phyloP scores from a whole-genome alignment of 2,888 invertebrate genomes.

The Pterostichus niger region DNA sequence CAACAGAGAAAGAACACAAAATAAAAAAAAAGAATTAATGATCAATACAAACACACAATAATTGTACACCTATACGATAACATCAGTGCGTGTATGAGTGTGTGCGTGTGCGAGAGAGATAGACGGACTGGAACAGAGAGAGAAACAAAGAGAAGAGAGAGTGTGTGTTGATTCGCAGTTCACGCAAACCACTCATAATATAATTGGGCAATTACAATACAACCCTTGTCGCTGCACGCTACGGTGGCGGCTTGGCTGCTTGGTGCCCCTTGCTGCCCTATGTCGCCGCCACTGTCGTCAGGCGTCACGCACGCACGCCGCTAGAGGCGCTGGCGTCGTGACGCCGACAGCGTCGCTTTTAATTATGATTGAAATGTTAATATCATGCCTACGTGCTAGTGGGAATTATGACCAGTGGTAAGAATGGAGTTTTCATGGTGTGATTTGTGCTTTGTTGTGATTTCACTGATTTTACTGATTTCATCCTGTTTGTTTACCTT shows the following conservation, averaged over 20 bases:
- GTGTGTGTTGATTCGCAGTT: conserved; percentile 64
- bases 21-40: conserved; percentile 62
- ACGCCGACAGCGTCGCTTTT: conserved; percentile 56
- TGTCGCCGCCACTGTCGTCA: conserved; percentile 1
- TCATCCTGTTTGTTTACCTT: no score
- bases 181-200: conserved; percentile 75
- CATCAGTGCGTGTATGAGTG: conserved; percentile 30
- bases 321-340: conserved; percentile 51
- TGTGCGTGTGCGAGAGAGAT: background rate
- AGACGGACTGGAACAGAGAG: background rate
- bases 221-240: conserved; percentile 55
- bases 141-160: conserved; percentile 22
- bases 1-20: conserved; percentile 19
- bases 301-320: conserved; percentile 47
- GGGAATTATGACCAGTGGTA: no score
- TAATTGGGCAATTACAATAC: conserved; percentile 74
- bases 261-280: background rate
- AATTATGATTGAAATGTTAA: conserved; percentile 67
- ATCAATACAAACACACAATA: conserved; percentile 58
- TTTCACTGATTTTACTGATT: no score
- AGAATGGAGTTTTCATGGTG: no score
- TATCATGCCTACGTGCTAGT: conserved; percentile 42
- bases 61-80: conserved; percentile 40
- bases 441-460: no score
- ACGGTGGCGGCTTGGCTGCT: background rate